Conservation (phyloP, 2,888 invertebrate genomes). For the Dolichomitus sp. region DNA sequence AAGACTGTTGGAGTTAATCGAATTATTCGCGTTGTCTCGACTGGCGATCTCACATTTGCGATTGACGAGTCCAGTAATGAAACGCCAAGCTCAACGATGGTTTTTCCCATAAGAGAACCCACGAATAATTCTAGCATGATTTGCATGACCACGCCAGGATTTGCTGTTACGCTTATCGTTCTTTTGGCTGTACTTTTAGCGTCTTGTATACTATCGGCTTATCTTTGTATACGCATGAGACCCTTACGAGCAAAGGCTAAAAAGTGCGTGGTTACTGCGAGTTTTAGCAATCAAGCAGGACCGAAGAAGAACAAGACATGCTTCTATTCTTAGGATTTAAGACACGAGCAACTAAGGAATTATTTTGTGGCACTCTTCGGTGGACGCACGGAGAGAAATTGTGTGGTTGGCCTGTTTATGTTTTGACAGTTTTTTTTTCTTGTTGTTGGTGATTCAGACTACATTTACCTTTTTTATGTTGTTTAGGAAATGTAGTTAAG, state of each 20-base stretch:
- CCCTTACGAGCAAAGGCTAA: conserved; percentile 89
- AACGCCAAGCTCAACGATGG: conserved; percentile 89
- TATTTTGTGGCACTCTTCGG: not conserved
- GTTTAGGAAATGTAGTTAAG: too few relatives aligned
- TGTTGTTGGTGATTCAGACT: too few relatives aligned
- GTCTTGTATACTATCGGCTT: conserved; percentile 95
- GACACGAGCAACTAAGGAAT: not conserved
- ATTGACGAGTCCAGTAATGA: conserved; percentile 90
- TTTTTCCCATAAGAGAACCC: conserved; percentile 90
- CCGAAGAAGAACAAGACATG: conserved; percentile 88
- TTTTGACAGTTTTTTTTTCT: too few relatives aligned
- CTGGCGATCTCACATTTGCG: conserved; percentile 95
- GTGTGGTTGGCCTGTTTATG: too few relatives aligned
- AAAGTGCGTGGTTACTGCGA: conserved; percentile 83
- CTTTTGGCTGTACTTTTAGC: conserved; percentile 93
- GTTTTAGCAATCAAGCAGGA: conserved; percentile 79
- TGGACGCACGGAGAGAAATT: too few relatives aligned
- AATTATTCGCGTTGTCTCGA: conserved; percentile 96
- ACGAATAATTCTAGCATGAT: conserved; percentile 89
- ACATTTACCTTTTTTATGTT: too few relatives aligned
- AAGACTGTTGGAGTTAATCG: conserved; percentile 96
- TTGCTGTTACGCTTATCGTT: conserved; percentile 94
- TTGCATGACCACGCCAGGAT: conserved; percentile 98
- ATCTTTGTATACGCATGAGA: conserved; percentile 93
- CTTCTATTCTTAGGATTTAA: conserved; percentile 89